Evolutionary conservation across 2,797 vertebrate genomes (phyloP).

Genomic region (Lindbergichthys nudifrons): DNA sequence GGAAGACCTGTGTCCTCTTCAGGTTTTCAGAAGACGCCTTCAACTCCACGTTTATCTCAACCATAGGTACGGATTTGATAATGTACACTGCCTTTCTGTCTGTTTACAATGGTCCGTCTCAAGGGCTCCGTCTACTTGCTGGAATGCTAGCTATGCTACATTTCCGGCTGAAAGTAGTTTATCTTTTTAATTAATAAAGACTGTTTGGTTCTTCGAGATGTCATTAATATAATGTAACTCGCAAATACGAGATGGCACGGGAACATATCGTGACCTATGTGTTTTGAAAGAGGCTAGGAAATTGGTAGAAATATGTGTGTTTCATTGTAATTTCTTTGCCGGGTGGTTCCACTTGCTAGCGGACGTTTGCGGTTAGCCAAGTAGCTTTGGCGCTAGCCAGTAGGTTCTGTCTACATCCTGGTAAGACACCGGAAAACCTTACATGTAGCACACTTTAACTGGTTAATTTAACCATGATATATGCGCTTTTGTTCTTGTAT

Average conservation of each 20-base stretch:
- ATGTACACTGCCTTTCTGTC: conserved; percentile 15
- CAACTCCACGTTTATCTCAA: conserved; percentile 98
- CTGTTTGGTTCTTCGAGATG: fast-evolving
- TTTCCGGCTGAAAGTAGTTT: conserved; percentile 11
- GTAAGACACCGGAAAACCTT: conserved; percentile 43
- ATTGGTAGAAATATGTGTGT: fast-evolving
- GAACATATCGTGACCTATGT: fast-evolving
- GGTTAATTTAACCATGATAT: neutral
- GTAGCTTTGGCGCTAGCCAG: conserved; percentile 24
- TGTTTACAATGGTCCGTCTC: conserved; percentile 51
- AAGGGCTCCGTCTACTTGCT: conserved; percentile 66
- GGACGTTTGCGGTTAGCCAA: conserved; percentile 34
- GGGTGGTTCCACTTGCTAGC: conserved; percentile 29
- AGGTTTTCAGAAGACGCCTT: conserved; percentile 98
- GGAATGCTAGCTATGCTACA: conserved; percentile 35
- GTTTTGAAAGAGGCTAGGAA: fast-evolving
- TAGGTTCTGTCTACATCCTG: conserved; percentile 45
- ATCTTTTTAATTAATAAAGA: neutral
- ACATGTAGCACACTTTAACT: neutral
- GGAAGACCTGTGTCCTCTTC: conserved; percentile 96
- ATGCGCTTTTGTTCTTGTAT: neutral
- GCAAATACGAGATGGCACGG: fast-evolving
- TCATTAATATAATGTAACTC: fast-evolving
- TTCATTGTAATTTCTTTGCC: conserved; percentile 19
- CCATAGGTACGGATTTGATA: conserved; percentile 88